Percentiles rank a stretch among this genome's conserved stretches.
phyloP scores from a whole-genome alignment of 1,140 invertebrate genomes.

The Panagrolaimus sp. region DNA sequence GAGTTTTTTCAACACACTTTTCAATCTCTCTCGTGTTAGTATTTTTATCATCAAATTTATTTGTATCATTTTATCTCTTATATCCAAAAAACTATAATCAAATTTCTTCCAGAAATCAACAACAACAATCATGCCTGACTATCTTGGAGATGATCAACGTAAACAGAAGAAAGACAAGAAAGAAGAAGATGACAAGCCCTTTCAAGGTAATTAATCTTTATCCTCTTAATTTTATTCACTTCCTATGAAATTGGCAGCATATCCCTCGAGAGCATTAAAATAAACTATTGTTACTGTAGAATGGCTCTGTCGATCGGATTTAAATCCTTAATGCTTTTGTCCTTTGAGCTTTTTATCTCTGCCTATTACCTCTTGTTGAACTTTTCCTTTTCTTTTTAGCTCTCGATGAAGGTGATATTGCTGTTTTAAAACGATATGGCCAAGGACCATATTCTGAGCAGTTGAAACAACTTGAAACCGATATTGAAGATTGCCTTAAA shows the following conservation, averaged over 20 bases:
- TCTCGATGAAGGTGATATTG: constrained; percentile 95
- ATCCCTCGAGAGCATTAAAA: no score
- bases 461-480: constrained; percentile 88
- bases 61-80: no score
- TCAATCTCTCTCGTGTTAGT: not conserved
- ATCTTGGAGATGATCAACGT: constrained; percentile 92
- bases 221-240: not conserved
- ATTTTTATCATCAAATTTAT: no score
- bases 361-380: no score
- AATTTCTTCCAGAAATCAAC: not conserved
- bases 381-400: constrained; percentile 61
- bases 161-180: constrained; percentile 71
- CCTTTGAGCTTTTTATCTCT: no score
- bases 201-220: constrained; percentile 20
- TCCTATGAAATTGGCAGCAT: not conserved
- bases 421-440: constrained; percentile 90
- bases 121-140: constrained; percentile 74
- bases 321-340: no score
- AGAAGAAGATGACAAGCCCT: constrained; percentile 60
- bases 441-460: constrained; percentile 95
- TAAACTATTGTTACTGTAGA: no score
- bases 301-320: no score
- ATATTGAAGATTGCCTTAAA: constrained; percentile 90
- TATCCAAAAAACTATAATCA: not conserved
- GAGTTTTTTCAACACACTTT: not conserved